These are phyloP conservation scores for Speoplatyrhinus poulsoni DNA, from an alignment of 2,113 vertebrate genomes.

Conservation along the genomic window DNA sequence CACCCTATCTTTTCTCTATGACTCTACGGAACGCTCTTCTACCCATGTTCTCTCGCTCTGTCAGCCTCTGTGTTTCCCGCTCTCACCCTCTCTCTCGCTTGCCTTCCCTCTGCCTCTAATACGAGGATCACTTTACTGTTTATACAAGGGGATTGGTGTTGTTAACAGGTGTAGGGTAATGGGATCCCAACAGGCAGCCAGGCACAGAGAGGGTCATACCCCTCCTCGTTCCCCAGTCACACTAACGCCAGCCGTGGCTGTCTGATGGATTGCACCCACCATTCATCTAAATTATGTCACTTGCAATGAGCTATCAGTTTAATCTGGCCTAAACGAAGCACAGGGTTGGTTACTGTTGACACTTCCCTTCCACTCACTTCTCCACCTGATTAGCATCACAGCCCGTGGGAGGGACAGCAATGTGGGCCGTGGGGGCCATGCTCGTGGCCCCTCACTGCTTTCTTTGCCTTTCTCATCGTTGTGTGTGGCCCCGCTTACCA, in stretches of 20 bases:
- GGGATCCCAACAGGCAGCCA: constrained; percentile 78
- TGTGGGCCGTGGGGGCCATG: constrained; percentile 13
- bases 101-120: constrained; percentile 49
- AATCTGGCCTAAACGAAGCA: constrained; percentile 76
- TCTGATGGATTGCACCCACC: constrained; percentile 82
- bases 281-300: constrained; percentile 90
- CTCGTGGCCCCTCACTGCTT: background rate
- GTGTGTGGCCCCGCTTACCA: constrained; percentile 32
- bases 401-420: constrained; percentile 42
- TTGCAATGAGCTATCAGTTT: constrained; percentile 78
- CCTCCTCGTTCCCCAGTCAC: constrained; percentile 27
- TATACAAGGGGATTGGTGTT: constrained; percentile 76
- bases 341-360: constrained; percentile 77
- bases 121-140: constrained; percentile 80
- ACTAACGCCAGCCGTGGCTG: constrained; percentile 60
- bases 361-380: constrained; percentile 73
- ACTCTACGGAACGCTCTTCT: background rate
- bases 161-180: constrained; percentile 84
- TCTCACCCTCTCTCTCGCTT: constrained; percentile 30
- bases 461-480: background rate
- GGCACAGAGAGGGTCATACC: constrained; percentile 47
- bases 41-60: constrained; percentile 32
- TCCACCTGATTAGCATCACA: constrained; percentile 74
- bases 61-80: constrained; percentile 3
- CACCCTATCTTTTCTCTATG: constrained; percentile 40